Conservation (phyloP, 2,797 vertebrate genomes). For the Nannoperca obscura region DNA sequence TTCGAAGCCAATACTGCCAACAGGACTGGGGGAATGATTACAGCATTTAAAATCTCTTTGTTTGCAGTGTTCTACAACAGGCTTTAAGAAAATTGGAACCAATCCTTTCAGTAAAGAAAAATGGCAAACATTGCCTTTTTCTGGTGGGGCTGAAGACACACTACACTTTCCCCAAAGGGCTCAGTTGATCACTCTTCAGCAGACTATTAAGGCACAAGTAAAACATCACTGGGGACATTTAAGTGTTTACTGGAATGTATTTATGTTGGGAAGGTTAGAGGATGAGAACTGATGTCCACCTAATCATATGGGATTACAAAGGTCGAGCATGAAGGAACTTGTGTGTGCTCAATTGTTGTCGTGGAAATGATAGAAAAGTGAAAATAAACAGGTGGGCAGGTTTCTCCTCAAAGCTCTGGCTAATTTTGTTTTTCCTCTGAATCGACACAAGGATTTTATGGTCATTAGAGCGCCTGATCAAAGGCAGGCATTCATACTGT, state of each 20-base stretch:
- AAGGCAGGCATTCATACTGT: slow-evolving; percentile 58
- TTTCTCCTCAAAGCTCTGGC: slow-evolving; percentile 45
- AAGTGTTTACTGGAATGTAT: slow-evolving; percentile 41
- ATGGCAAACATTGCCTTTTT: not conserved
- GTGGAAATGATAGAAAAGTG: slow-evolving; percentile 35
- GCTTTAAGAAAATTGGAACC: not conserved
- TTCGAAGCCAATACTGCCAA: not conserved
- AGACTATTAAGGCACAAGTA: slow-evolving; percentile 49
- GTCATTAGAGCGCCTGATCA: slow-evolving; percentile 75
- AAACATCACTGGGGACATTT: slow-evolving; percentile 44
- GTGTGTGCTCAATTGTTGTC: slow-evolving; percentile 30
- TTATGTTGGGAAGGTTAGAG: slow-evolving; percentile 27
- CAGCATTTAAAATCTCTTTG: not conserved
- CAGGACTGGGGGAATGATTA: not conserved
- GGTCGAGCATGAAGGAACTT: slow-evolving; percentile 13
- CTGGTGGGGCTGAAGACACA: slow-evolving; percentile 11
- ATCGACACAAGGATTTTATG: slow-evolving; percentile 75
- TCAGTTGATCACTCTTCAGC: slow-evolving; percentile 44
- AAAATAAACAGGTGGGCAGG: slow-evolving; percentile 30
- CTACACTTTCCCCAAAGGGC: slow-evolving; percentile 23
- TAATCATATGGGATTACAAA: slow-evolving; percentile 47
- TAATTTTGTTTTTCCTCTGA: slow-evolving; percentile 65
- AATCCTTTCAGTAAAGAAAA: slow-evolving; percentile 21
- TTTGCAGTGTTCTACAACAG: not conserved
- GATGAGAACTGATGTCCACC: slow-evolving; percentile 20